phyloP scores from a whole-genome alignment of 2,113 vertebrate genomes.

The Pachycephala philippinensis region DNA sequence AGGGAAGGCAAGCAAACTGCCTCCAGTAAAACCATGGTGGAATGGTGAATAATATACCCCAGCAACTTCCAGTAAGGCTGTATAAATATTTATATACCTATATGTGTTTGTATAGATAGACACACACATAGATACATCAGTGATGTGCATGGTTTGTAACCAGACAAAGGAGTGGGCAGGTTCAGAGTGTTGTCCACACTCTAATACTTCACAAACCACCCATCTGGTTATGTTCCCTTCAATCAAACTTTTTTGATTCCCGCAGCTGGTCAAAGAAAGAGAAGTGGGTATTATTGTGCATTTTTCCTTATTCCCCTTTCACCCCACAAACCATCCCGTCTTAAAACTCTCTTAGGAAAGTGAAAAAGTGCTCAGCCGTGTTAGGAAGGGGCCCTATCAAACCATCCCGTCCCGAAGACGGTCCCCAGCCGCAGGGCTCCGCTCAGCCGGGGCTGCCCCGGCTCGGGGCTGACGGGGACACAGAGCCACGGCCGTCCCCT shows the following conservation, averaged over 20 bases:
- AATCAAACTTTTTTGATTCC: not conserved
- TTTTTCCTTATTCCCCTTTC: not conserved
- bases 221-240: not conserved
- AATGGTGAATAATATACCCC: not conserved
- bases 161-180: not conserved
- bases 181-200: not conserved
- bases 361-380: rapidly evolving
- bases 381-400: not conserved
- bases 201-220: not conserved
- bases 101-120: not conserved
- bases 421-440: not conserved
- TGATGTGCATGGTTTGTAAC: not conserved
- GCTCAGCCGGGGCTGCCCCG: not conserved
- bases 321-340: not conserved
- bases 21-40: not conserved
- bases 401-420: not conserved
- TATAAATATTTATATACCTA: not conserved
- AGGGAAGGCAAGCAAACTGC: not conserved
- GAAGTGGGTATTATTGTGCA: rapidly evolving
- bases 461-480: not conserved
- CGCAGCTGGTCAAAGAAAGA: not conserved
- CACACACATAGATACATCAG: not conserved
- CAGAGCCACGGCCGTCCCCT: rapidly evolving
- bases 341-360: not conserved
- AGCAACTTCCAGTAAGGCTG: not conserved